Evolutionary conservation across 2,888 invertebrate genomes (phyloP).

Genomic region (Lepidocyrtinus sp.): DNA sequence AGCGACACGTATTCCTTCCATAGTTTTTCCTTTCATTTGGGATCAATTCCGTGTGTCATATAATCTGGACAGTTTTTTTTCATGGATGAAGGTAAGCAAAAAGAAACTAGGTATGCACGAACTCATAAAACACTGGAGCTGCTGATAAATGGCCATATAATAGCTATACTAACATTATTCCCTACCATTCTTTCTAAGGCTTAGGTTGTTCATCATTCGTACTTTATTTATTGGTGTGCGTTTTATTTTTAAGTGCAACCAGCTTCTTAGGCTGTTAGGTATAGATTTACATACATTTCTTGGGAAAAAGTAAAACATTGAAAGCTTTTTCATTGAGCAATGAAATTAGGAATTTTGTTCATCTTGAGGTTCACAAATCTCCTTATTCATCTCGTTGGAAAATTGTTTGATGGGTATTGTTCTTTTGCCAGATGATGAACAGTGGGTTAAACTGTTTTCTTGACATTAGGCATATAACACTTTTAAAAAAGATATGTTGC

Average conservation of each 20-base stretch:
- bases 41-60: too few species aligned
- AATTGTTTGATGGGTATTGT: too few species aligned
- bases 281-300: too few species aligned
- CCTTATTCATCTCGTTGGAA: too few species aligned
- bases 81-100: neutral
- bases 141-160: conserved; percentile 30
- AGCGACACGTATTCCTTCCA: neutral
- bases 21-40: neutral
- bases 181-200: neutral
- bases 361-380: too few species aligned
- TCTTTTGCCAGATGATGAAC: too few species aligned
- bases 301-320: neutral
- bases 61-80: neutral
- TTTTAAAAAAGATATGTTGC: too few species aligned
- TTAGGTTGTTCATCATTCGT: neutral
- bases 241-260: neutral
- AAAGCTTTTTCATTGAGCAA: neutral
- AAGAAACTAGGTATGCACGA: conserved; percentile 33
- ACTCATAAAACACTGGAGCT: conserved; percentile 54
- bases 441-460: too few species aligned
- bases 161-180: neutral
- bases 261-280: too few species aligned
- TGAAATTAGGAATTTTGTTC: too few species aligned
- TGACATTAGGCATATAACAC: too few species aligned
- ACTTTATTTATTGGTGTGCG: neutral